Conservation (phyloP, 2,888 invertebrate genomes). For the Luperina nickerlii region DNA sequence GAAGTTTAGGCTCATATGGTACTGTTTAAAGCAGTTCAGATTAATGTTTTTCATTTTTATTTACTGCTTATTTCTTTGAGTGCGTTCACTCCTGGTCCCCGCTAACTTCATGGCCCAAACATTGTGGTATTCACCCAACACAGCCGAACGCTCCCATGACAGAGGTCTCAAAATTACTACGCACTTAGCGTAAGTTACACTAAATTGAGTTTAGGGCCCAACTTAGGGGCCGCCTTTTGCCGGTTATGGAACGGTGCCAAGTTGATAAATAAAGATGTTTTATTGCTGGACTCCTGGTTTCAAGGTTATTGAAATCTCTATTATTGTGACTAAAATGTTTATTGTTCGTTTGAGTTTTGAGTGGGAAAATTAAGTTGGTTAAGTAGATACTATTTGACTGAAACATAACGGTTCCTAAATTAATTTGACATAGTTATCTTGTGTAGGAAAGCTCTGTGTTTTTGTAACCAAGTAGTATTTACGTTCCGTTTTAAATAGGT, state of each 20-base stretch:
- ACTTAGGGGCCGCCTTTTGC: slow-evolving; percentile 46
- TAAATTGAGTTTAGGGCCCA: slow-evolving; percentile 63
- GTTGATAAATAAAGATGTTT: slow-evolving; percentile 64
- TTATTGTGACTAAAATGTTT: slow-evolving; percentile 27
- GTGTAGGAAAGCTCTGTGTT: background rate
- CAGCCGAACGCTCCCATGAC: slow-evolving; percentile 52
- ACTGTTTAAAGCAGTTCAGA: too few relatives aligned
- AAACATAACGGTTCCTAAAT: background rate
- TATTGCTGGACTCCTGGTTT: slow-evolving; percentile 42
- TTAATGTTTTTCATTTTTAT: too few relatives aligned
- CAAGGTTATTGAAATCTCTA: slow-evolving; percentile 41
- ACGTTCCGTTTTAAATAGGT: background rate
- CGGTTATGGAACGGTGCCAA: slow-evolving; percentile 61
- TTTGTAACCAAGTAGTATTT: background rate
- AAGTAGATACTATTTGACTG: background rate
- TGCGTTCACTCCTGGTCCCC: background rate
- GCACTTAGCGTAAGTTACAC: slow-evolving; percentile 64
- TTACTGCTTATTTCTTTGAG: too few relatives aligned
- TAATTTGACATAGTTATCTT: background rate
- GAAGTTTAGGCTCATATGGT: too few relatives aligned
- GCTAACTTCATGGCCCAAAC: slow-evolving; percentile 25
- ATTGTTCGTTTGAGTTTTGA: slow-evolving; percentile 37
- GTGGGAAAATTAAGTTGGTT: background rate
- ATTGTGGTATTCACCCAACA: slow-evolving; percentile 45
- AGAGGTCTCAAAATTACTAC: slow-evolving; percentile 65